phyloP scores from a whole-genome alignment of 2,888 invertebrate genomes.

The Bibio marci region DNA sequence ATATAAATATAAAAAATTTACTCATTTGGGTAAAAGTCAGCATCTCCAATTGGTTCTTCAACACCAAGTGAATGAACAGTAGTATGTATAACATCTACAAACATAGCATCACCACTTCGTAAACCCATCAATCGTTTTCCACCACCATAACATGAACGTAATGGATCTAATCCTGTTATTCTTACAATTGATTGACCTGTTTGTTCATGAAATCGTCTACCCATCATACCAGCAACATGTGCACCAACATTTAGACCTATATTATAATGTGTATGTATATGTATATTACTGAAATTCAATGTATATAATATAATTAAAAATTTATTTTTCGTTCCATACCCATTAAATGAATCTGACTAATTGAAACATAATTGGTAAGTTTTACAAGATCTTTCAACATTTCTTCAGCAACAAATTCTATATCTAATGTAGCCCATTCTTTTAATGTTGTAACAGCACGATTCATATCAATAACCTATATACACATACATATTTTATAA shows the following conservation, averaged over 20 bases:
- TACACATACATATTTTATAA: no score
- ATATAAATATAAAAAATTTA: not conserved
- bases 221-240: conserved; percentile 5
- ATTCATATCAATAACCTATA: no score
- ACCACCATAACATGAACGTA: not conserved
- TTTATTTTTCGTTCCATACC: conserved; percentile 10
- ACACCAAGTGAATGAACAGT: not conserved
- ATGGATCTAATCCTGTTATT: conserved; percentile 7
- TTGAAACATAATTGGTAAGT: conserved; percentile 16
- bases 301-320: no score
- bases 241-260: conserved; percentile 3
- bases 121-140: not conserved
- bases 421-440: conserved; percentile 6
- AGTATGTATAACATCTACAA: conserved; percentile 3
- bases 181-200: conserved; percentile 4
- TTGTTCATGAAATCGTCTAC: conserved; percentile 4
- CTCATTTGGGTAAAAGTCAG: not conserved
- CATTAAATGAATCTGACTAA: conserved; percentile 23
- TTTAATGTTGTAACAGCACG: no score
- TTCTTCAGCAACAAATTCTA: conserved; percentile 22
- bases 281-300: no score
- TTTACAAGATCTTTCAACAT: conserved; percentile 19
- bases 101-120: conserved; percentile 5
- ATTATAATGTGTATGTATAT: no score
- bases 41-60: not conserved